A percentile compares a stretch with the other conserved stretches of the same genome.
phyloP scores from a whole-genome alignment of 2,797 vertebrate genomes.

The Muscicapa comitata region DNA sequence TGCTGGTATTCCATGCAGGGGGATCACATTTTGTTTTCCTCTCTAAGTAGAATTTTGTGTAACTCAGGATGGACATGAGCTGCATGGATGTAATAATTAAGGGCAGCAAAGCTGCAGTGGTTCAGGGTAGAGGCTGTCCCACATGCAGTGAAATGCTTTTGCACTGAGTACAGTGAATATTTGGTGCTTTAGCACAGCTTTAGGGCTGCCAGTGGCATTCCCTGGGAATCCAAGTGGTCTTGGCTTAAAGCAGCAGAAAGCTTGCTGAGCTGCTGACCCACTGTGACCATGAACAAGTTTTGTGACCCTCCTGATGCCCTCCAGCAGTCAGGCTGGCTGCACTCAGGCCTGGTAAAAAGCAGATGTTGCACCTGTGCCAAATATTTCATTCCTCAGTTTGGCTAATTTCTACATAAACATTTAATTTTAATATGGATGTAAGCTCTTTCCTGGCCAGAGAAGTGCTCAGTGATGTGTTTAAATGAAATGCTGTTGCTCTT shows the following conservation, averaged over 20 bases:
- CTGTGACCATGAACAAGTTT: not conserved
- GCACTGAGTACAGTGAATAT: not conserved
- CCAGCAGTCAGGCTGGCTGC: not conserved
- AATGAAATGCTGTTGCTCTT: not conserved
- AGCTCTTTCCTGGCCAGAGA: not conserved
- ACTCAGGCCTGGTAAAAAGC: not conserved
- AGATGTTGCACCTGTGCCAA: not conserved
- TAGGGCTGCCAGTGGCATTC: not conserved
- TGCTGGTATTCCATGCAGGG: not conserved
- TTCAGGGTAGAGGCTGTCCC: not conserved
- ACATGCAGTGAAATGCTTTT: not conserved
- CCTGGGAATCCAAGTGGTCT: not conserved
- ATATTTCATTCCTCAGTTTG: not conserved
- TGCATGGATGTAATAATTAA: not conserved
- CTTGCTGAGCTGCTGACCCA: not conserved
- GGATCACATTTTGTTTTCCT: not conserved
- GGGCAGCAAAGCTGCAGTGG: not conserved
- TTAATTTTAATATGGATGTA: not conserved
- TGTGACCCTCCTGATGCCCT: not conserved
- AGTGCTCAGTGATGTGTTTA: not conserved
- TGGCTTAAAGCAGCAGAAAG: not conserved
- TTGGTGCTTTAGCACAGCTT: not conserved
- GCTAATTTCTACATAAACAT: constrained; percentile 4
- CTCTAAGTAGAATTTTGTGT: not conserved
- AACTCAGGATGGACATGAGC: not conserved